These are phyloP conservation scores for Cotesia congregata DNA, from an alignment of 2,888 invertebrate species.

Conservation along the genomic window DNA sequence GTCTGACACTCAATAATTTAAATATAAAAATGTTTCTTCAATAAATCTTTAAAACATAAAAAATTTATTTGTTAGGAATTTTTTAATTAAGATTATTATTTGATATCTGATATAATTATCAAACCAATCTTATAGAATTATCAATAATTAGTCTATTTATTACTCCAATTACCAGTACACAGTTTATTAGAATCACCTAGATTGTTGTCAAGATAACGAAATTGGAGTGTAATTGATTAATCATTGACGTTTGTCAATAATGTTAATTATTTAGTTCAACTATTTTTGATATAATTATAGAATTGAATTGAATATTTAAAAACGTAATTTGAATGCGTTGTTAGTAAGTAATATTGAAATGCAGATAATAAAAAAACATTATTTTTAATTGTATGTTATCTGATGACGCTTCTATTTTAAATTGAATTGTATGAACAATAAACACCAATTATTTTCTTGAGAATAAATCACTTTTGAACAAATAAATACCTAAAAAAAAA, in stretches of 20 bases:
- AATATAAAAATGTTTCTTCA: not conserved
- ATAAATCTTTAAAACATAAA: not conserved
- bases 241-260: not conserved
- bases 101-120: not conserved
- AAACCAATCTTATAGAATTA: not conserved
- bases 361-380: not conserved
- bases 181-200: conserved; percentile 5
- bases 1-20: not conserved
- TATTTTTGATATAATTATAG: not conserved
- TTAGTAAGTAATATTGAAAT: not conserved
- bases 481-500: too few species aligned
- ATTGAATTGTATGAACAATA: not conserved
- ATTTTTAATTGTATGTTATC: not conserved
- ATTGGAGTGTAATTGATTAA: conserved; percentile 4
- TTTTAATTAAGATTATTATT: not conserved
- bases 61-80: not conserved
- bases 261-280: not conserved
- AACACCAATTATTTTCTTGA: not conserved
- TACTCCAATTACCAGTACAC: not conserved
- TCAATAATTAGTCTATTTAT: not conserved
- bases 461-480: not conserved
- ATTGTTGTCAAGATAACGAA: not conserved
- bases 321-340: not conserved
- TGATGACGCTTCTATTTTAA: not conserved
- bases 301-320: not conserved